phyloP scores from a whole-genome alignment of 2,797 vertebrate species.

The Amniataba percoides region DNA sequence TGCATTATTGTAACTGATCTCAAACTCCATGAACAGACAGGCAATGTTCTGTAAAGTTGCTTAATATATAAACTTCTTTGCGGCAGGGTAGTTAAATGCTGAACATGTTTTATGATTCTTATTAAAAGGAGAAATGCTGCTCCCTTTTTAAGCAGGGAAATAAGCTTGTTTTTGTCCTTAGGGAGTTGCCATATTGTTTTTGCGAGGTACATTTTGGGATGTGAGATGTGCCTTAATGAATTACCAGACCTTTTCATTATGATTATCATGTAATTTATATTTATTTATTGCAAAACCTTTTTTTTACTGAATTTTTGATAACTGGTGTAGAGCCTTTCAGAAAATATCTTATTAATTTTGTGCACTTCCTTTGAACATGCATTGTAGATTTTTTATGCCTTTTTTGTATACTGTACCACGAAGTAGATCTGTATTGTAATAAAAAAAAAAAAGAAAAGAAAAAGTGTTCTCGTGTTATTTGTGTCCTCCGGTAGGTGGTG shows the following conservation, averaged over 20 bases:
- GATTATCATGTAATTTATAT: conserved; percentile 86
- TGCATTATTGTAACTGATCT: conserved; percentile 48
- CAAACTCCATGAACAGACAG: conserved; percentile 66
- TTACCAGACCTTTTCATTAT: conserved; percentile 77
- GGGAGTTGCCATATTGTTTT: conserved; percentile 80
- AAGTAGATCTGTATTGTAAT: conserved; percentile 84
- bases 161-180: conserved; percentile 79
- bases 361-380: conserved; percentile 86
- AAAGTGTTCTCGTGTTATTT: conserved; percentile 11
- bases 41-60: conserved; percentile 65
- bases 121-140: conserved; percentile 74
- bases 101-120: conserved; percentile 74
- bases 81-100: conserved; percentile 81
- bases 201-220: conserved; percentile 81
- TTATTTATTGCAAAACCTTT: conserved; percentile 86
- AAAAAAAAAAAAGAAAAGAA: conserved; percentile 52
- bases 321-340: conserved; percentile 74
- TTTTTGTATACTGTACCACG: conserved; percentile 84
- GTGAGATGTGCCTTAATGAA: conserved; percentile 83
- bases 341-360: conserved; percentile 76
- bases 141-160: conserved; percentile 73
- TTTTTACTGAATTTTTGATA: conserved; percentile 81
- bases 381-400: conserved; percentile 73
- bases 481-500: conserved; percentile 46
- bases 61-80: conserved; percentile 75